Percentiles rank a stretch among this genome's conserved stretches.
Conservation (phyloP, 2,113 vertebrate species). For the Silurus asotus region DNA sequence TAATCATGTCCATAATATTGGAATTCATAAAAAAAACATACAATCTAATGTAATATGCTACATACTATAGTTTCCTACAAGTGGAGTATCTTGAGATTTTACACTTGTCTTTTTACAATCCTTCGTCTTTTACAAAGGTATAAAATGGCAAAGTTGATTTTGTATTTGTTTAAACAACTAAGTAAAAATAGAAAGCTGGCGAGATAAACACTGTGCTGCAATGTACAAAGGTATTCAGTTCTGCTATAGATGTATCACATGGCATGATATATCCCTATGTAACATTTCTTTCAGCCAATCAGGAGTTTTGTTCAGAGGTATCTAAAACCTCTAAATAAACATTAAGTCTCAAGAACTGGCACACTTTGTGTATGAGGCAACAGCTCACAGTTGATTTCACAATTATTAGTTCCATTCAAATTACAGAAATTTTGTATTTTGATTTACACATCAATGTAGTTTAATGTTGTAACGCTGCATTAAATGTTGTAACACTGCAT, state of each 20-base stretch:
- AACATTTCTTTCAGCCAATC: background rate
- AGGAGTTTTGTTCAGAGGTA: no score
- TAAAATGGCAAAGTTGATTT: background rate
- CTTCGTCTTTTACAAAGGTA: conserved; percentile 12
- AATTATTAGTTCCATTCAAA: background rate
- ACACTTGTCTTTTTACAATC: background rate
- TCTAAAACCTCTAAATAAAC: background rate
- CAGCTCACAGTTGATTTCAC: background rate
- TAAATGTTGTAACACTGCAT: background rate
- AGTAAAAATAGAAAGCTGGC: background rate
- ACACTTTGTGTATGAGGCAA: background rate
- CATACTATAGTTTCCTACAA: background rate
- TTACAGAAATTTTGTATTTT: background rate
- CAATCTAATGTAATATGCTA: background rate
- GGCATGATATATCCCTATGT: background rate
- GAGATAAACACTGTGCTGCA: background rate
- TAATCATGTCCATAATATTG: background rate
- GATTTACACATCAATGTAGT: background rate
- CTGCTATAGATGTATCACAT: background rate
- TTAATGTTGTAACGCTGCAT: background rate
- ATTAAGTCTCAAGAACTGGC: no score
- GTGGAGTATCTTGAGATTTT: background rate
- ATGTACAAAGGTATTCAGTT: background rate
- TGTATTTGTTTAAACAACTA: background rate
- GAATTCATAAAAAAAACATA: background rate